These are phyloP conservation scores for Bombus soroeensis DNA, from an alignment of 1,140 invertebrate genomes.

Conservation along the genomic window DNA sequence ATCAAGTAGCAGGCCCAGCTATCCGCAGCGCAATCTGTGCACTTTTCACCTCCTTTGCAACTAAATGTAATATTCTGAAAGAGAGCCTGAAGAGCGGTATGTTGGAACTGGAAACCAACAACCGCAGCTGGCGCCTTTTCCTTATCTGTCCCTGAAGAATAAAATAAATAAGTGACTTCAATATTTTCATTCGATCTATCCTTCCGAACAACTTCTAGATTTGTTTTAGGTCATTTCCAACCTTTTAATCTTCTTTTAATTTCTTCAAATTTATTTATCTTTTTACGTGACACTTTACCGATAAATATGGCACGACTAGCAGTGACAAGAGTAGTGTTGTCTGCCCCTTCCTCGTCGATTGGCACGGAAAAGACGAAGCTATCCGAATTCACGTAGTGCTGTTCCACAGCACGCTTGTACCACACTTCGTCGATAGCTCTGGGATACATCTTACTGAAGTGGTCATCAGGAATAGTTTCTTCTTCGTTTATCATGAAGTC, in stretches of 20 bases:
- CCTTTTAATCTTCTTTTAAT: background rate
- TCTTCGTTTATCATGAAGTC: constrained; percentile 85
- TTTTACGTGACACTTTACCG: constrained; percentile 58
- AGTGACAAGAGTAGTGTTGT: constrained; percentile 90
- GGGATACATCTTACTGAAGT: constrained; percentile 77
- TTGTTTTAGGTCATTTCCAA: background rate
- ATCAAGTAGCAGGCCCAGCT: constrained; percentile 92
- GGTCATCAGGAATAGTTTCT: constrained; percentile 65
- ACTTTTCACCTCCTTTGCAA: constrained; percentile 82
- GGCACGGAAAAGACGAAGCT: constrained; percentile 95
- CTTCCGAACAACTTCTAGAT: too few relatives aligned
- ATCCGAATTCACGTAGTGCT: constrained; percentile 90
- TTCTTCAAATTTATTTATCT: background rate
- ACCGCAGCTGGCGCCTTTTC: constrained; percentile 92
- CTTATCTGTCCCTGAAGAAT: constrained; percentile 79
- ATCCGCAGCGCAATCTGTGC: constrained; percentile 87
- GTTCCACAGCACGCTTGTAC: constrained; percentile 96
- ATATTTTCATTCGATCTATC: background rate
- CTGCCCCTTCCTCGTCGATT: constrained; percentile 87
- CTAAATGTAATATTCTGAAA: constrained; percentile 91
- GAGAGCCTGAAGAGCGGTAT: constrained; percentile 88
- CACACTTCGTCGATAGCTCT: constrained; percentile 95
- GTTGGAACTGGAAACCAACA: constrained; percentile 95
- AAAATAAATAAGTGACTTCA: background rate
- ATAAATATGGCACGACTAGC: constrained; percentile 93